Base-by-base conservation (phyloP, 2,113 vertebrate species). In the Prionailurus bengalensis region DNA sequence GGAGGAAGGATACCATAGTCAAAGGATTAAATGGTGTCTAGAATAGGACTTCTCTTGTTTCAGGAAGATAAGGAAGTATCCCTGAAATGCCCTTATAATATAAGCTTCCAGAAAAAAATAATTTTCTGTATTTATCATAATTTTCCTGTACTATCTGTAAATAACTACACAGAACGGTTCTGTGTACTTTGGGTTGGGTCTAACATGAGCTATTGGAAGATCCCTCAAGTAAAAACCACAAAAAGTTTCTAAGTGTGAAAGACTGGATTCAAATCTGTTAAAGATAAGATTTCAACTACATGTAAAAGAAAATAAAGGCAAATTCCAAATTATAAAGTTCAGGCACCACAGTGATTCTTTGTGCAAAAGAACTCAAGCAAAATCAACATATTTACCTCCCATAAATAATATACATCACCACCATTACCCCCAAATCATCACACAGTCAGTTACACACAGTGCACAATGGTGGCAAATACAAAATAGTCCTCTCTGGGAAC, bases 311-410 rank as follows among this genome's bases (percentile, higher is more conserved):
- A 33, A 65, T 70, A 95, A 90, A 91, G 65, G 51, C 6, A 97
- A 95, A 79, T 80, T 95, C 61, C 68, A 97, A 94, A 94, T 96
- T 55, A 95, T 39, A 94, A 93, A 91, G 89, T 66, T 85, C 61
- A 94, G 68, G 27, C 36, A 51, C 71, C 14, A 85, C 89, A 78
- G 48, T 42, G 10, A 92, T 66, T 84, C 23, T 65, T 91, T 79
- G 74, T 70, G 39, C 48, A 89, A 89, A 94, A 87, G 31, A 95
- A 94, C 91, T 91, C 81, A 95, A 89, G 55, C 8, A 95, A 93
- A 91, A 91, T 51, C 61, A 91, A 65, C 10, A 45, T 71, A 0
- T 51, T 31, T 19, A 4, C 14, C 78, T 21, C 48, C 11, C 45
- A 45, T 33, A 58, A 92, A 85, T 90, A 42, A 65, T 92, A 74